These are phyloP conservation scores for Drosophila quinaria DNA, from an alignment of 2,888 invertebrate species.

Conservation along the genomic window DNA sequence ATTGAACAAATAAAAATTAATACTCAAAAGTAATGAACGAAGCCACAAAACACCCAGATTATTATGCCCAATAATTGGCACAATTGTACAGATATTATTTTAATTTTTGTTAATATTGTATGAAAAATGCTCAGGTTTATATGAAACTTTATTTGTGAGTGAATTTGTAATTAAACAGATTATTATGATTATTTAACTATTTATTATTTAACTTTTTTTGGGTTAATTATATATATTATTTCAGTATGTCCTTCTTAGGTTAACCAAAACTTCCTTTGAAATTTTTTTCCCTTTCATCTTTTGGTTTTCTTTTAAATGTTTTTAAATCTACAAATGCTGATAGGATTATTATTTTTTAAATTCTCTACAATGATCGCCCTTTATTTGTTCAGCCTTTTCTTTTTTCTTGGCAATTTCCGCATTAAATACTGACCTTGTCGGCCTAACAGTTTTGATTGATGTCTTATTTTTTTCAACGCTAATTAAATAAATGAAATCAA, in stretches of 20 bases:
- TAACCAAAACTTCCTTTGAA: no score
- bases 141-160: not conserved
- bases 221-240: no score
- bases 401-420: not conserved
- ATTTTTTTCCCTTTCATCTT: not conserved
- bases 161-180: no score
- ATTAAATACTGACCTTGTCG: constrained; percentile 26
- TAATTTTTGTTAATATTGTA: not conserved
- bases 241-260: no score
- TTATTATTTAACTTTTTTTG: no score
- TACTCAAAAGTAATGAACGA: constrained; percentile 33
- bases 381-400: not conserved
- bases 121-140: not conserved
- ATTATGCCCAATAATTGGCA: constrained; percentile 45
- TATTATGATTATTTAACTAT: no score
- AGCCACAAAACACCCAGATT: constrained; percentile 22
- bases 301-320: not conserved
- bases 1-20: constrained; percentile 61
- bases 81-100: constrained; percentile 39
- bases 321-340: no score
- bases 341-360: no score
- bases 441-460: constrained; percentile 39
- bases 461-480: constrained; percentile 15
- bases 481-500: constrained; percentile 35
- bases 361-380: not conserved